These are phyloP conservation scores for Microtus ochrogaster DNA, from an alignment of 2,113 vertebrate genomes.

Conservation along the genomic window DNA sequence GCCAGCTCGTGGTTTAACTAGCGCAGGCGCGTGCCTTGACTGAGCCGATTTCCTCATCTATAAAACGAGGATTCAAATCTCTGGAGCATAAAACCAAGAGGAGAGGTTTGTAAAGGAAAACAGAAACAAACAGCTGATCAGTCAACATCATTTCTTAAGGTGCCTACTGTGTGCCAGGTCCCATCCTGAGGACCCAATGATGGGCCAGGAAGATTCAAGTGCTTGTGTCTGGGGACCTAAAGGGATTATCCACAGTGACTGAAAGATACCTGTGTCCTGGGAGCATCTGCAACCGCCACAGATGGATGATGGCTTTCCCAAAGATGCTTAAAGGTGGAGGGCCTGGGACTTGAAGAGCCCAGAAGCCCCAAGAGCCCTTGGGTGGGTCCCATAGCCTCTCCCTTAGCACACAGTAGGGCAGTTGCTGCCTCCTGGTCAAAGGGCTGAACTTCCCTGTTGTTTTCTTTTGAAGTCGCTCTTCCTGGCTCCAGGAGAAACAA, in stretches of 20 bases:
- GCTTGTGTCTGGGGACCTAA: too few relatives aligned
- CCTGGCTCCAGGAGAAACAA: background rate
- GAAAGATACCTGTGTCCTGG: background rate
- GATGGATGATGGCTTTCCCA: background rate
- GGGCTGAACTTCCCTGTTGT: background rate
- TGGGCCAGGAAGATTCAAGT: background rate
- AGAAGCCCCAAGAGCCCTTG: background rate
- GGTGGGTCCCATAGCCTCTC: rapidly evolving
- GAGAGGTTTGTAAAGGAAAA: background rate
- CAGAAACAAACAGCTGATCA: background rate
- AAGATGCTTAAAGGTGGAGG: background rate
- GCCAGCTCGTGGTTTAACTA: background rate
- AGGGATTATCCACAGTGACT: background rate
- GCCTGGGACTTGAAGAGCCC: background rate
- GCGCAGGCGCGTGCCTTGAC: background rate
- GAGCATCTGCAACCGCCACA: rapidly evolving
- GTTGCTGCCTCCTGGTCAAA: background rate
- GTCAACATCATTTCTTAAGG: background rate
- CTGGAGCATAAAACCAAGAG: background rate
- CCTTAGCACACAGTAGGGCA: rapidly evolving
- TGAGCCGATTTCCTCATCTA: background rate
- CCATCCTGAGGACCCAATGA: background rate
- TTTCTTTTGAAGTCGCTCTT: background rate
- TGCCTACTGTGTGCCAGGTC: background rate
- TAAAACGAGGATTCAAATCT: background rate